Evolutionary conservation across 1,140 invertebrate genomes (phyloP), one percentile per base, ranked within the genome.

Genomic region (Teleopsis dalmanni): DNA sequence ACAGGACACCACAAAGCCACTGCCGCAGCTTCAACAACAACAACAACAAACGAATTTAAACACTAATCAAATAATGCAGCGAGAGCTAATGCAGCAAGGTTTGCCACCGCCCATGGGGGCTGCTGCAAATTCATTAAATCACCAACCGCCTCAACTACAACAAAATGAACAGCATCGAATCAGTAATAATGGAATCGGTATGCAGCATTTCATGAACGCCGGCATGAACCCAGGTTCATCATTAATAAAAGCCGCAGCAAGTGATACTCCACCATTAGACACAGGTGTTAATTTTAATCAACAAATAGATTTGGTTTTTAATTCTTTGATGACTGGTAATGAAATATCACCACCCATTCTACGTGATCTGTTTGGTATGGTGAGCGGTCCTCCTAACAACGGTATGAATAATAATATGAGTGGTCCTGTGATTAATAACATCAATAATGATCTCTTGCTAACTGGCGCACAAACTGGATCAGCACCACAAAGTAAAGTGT

Each of bases 251-350:
- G 19, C 25, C 10, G 21, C 43, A 7, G 47, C 40, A n/a, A 44
- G 47, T 33, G 49, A 64, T 1, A 55, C 65, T 11, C 60, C 65
- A 13, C 66, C 60, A 8, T 29, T 67, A 29, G 64, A 67, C 34
- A n/a, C n/a, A n/a, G 48, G 48, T 26, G 50, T 55, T 27, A 69
- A 69, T 47, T 69, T 69, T 13, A 69, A 69, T 55, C 65, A 69
- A 43, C 65, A 69, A 60, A 66, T 69, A 16, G 65, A 69, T 56
- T 51, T 69, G 51, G 65, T 66, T 4, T 69, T 69, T 34, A 69
- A 69, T 45, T 69, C 65, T 7, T 57, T 69, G 26, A 62, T 69
- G 61, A 69, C 66, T 40, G 65, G 65, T 4, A 68, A 69, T 49
- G 65, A 68, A n/a, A 57, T 69, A 14, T 56, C 63, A 1, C 65